These are phyloP conservation scores for Ormyrus thymus DNA, from an alignment of 2,888 invertebrate species.

Conservation along the genomic window DNA sequence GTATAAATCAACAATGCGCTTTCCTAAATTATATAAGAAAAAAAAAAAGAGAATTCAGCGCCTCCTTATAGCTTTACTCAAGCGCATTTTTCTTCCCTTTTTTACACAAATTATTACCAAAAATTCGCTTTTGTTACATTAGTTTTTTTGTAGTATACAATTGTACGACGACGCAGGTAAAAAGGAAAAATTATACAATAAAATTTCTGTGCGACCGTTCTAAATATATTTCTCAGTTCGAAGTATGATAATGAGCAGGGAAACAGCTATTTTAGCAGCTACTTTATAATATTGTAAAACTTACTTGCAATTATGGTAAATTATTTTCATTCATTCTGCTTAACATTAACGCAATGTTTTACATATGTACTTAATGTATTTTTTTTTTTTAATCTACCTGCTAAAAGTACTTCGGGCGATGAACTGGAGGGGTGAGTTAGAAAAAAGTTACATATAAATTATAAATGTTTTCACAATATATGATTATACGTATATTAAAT, in stretches of 20 bases:
- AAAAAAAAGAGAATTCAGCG: slow-evolving; percentile 29
- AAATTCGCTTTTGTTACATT: slow-evolving; percentile 13
- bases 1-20: slow-evolving; percentile 52
- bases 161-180: slow-evolving; percentile 20
- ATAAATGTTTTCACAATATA: slow-evolving; percentile 41
- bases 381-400: slow-evolving; percentile 47
- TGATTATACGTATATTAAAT: slow-evolving; percentile 32
- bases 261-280: slow-evolving; percentile 51
- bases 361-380: slow-evolving; percentile 53
- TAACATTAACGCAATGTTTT: slow-evolving; percentile 55
- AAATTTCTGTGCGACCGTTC: slow-evolving; percentile 36
- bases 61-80: background rate
- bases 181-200: slow-evolving; percentile 36
- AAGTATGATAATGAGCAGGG: slow-evolving; percentile 49
- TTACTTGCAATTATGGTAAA: slow-evolving; percentile 53
- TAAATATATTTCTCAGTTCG: slow-evolving; percentile 46
- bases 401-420: slow-evolving; percentile 51
- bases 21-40: slow-evolving; percentile 33
- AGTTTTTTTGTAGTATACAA: slow-evolving; percentile 25
- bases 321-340: slow-evolving; percentile 51
- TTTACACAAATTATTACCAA: slow-evolving; percentile 14
- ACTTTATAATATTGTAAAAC: slow-evolving; percentile 52
- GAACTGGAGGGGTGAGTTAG: slow-evolving; percentile 1
- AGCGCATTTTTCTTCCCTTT: background rate
- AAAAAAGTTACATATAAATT: slow-evolving; percentile 48